Percentiles rank a stretch among this genome's conserved stretches.
Evolutionary conservation across 2,113 vertebrate species (phyloP).

Genomic region (Brienomyrus brachyistius): DNA sequence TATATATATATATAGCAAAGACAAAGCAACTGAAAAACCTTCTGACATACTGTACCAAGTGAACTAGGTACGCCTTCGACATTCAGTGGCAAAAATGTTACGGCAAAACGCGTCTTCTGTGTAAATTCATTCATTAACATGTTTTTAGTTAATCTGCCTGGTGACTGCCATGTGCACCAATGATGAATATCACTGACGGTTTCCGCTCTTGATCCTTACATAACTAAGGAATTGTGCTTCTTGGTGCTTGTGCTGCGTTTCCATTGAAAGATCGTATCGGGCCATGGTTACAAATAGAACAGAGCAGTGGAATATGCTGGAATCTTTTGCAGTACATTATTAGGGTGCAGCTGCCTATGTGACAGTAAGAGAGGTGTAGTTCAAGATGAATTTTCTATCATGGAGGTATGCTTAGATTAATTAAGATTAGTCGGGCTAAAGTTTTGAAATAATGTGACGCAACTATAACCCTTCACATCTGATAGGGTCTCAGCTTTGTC

Average conservation of each 20-base stretch:
- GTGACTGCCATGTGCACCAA: too few species aligned
- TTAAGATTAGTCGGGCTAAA: not conserved
- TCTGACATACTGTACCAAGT: too few species aligned
- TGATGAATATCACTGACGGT: too few species aligned
- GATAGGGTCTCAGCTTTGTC: not conserved
- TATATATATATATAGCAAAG: too few species aligned
- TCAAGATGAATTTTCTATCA: not conserved
- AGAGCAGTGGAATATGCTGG: not conserved
- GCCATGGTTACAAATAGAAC: not conserved
- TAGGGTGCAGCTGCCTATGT: not conserved
- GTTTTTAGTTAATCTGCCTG: not conserved
- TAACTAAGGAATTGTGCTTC: not conserved
- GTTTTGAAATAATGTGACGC: not conserved
- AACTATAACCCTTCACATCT: not conserved
- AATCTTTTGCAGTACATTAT: not conserved
- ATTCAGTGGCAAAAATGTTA: not conserved
- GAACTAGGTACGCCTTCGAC: too few species aligned
- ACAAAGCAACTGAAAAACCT: too few species aligned
- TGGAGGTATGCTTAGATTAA: not conserved
- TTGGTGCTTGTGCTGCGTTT: not conserved
- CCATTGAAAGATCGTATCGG: not conserved
- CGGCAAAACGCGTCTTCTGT: not conserved
- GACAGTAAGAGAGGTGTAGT: not conserved
- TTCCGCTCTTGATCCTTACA: not conserved
- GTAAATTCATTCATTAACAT: not conserved